Evolutionary conservation across 2,797 vertebrate species (phyloP).

Genomic region (Rallus crepitans): DNA sequence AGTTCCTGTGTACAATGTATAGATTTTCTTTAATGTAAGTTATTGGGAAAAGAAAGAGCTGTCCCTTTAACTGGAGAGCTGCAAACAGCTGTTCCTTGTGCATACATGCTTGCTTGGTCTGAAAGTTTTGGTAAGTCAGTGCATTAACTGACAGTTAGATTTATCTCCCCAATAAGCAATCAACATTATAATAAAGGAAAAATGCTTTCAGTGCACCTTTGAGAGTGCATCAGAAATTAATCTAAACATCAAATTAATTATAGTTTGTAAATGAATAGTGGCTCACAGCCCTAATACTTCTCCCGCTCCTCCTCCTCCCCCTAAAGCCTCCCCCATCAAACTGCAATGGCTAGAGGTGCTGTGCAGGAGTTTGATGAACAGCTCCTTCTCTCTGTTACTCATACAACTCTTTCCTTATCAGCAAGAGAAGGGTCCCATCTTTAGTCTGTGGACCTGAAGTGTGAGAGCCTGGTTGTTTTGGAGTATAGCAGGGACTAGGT

Average conservation of each 20-base stretch:
- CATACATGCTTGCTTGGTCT: slow-evolving; percentile 73
- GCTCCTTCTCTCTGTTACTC: background rate
- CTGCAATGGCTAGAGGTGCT: slow-evolving; percentile 24
- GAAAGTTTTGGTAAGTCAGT: slow-evolving; percentile 79
- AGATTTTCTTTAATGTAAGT: slow-evolving; percentile 37
- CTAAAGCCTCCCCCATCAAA: slow-evolving; percentile 34
- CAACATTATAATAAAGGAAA: slow-evolving; percentile 82
- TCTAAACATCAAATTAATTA: slow-evolving; percentile 84
- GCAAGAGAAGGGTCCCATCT: background rate
- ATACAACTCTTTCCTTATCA: background rate
- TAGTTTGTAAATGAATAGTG: slow-evolving; percentile 80
- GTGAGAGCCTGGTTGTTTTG: background rate
- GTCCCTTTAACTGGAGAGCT: slow-evolving; percentile 57
- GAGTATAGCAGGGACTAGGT: background rate
- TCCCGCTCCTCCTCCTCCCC: slow-evolving; percentile 42
- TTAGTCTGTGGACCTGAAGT: background rate
- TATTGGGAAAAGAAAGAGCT: slow-evolving; percentile 38
- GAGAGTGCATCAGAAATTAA: slow-evolving; percentile 82
- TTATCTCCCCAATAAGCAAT: slow-evolving; percentile 82
- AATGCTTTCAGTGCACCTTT: slow-evolving; percentile 81
- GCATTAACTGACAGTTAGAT: slow-evolving; percentile 80
- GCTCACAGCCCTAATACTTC: slow-evolving; percentile 75
- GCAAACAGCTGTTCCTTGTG: slow-evolving; percentile 68
- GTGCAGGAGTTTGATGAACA: slow-evolving; percentile 10
- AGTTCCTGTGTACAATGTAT: background rate